Conservation (phyloP, 64 coral and sea anemone species). For the Montipora efflorescens region DNA sequence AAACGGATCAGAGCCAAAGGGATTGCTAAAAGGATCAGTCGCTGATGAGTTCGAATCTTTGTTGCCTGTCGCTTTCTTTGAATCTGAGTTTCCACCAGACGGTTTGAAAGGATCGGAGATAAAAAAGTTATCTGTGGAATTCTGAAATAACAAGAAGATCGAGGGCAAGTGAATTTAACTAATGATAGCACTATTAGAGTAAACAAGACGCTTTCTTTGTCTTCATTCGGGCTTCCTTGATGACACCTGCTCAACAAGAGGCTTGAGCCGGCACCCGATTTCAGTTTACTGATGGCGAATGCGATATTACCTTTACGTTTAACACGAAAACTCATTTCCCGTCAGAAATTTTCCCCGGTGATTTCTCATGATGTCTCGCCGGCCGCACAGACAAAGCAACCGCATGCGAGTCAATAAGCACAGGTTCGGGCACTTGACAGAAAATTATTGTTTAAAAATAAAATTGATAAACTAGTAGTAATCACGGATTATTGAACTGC, state of each 20-base stretch:
- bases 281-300: too few species aligned
- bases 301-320: too few species aligned
- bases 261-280: too few species aligned
- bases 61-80: slow-evolving; percentile 65
- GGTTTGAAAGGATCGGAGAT: slow-evolving; percentile 93
- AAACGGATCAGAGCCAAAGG: slow-evolving; percentile 82
- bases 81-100: slow-evolving; percentile 71
- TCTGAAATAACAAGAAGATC: slow-evolving; percentile 36
- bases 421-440: too few species aligned
- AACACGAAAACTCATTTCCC: too few species aligned
- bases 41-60: slow-evolving; percentile 50
- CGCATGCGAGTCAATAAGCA: too few species aligned
- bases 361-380: too few species aligned
- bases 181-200: not conserved
- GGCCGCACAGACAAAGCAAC: too few species aligned
- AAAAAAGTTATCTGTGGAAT: slow-evolving; percentile 83
- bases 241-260: too few species aligned
- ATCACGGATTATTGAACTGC: too few species aligned
- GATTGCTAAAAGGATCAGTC: slow-evolving; percentile 91
- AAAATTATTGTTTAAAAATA: not conserved
- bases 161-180: not conserved
- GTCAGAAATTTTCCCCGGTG: too few species aligned
- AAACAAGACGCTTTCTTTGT: not conserved
- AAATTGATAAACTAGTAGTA: not conserved
- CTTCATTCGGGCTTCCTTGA: too few species aligned